Evolutionary conservation across 2,888 invertebrate genomes (phyloP).

Genomic region (Liposcelis brunnea): DNA sequence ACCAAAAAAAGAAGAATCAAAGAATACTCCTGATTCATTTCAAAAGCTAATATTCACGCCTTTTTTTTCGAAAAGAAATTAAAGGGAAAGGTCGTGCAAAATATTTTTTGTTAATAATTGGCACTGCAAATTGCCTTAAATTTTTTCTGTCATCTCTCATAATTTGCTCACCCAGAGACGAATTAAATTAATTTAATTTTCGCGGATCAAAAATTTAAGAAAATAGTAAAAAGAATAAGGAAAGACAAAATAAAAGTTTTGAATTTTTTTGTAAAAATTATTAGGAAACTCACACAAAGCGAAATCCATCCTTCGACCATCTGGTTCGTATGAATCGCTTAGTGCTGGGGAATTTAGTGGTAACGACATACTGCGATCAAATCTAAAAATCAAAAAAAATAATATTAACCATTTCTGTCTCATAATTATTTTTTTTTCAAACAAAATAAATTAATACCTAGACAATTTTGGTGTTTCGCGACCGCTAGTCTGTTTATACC

Average conservation of each 20-base stretch:
- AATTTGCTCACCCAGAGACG: too few relatives aligned
- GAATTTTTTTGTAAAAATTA: conserved; percentile 15
- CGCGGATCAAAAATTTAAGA: conserved; percentile 14
- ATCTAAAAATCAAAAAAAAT: conserved; percentile 29
- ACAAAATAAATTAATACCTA: conserved; percentile 23
- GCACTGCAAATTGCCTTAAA: too few relatives aligned
- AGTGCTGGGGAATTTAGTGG: conserved; percentile 35
- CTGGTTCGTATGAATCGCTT: conserved; percentile 25
- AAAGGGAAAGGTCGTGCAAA: conserved; percentile 3
- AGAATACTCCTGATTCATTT: conserved; percentile 7
- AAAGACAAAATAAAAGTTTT: conserved; percentile 22
- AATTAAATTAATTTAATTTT: too few relatives aligned
- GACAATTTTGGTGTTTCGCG: conserved; percentile 29
- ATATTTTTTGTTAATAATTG: too few relatives aligned
- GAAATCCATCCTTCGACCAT: conserved; percentile 59
- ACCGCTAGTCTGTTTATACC: conserved; percentile 19
- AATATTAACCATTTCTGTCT: too few relatives aligned
- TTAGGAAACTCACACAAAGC: conserved; percentile 56
- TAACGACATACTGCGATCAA: conserved; percentile 52
- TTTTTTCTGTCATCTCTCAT: too few relatives aligned
- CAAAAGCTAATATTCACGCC: conserved; percentile 12
- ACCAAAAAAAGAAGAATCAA: conserved; percentile 4
- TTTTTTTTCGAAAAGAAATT: conserved; percentile 7
- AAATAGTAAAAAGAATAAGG: conserved; percentile 5
- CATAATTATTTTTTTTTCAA: too few relatives aligned